Evolutionary conservation across 2,797 vertebrate species (phyloP).

Genomic region (Parambassis ranga): DNA sequence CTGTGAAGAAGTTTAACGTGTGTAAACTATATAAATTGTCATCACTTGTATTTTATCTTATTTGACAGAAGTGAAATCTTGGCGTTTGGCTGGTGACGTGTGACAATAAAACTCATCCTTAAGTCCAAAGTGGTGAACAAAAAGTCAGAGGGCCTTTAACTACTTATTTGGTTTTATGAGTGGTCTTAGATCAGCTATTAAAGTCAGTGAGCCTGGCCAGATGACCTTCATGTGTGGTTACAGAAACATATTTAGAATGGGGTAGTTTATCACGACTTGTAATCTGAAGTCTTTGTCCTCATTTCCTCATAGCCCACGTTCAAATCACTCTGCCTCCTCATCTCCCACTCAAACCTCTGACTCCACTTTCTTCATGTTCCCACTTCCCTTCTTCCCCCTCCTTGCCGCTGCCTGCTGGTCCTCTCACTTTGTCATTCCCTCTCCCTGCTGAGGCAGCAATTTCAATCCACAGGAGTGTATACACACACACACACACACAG

Average conservation of each 20-base stretch:
- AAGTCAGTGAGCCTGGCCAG: no score
- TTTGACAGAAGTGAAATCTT: no score
- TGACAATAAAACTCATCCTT: no score
- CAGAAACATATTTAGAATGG: constrained; percentile 1
- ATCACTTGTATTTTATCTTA: no score
- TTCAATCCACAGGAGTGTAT: constrained; percentile 32
- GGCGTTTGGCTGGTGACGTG: no score
- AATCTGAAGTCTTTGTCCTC: constrained; percentile 39
- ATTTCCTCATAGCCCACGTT: constrained; percentile 54
- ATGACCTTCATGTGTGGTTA: no score
- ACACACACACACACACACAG: constrained; percentile 23
- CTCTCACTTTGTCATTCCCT: constrained; percentile 42
- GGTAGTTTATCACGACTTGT: constrained; percentile 4
- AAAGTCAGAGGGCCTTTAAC: no score
- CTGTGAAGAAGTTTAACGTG: no score
- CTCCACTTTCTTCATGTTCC: constrained; percentile 50
- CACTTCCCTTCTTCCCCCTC: constrained; percentile 39
- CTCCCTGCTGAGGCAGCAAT: constrained; percentile 57
- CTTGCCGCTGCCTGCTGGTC: constrained; percentile 18
- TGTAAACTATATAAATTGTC: no score
- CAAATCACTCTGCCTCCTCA: constrained; percentile 29
- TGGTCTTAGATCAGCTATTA: no score
- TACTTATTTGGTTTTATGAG: no score
- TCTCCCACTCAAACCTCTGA: constrained; percentile 68
- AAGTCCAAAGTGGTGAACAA: no score